These are phyloP conservation scores for Anolis sagrei DNA, from an alignment of 2,113 vertebrate species.

Conservation along the genomic window DNA sequence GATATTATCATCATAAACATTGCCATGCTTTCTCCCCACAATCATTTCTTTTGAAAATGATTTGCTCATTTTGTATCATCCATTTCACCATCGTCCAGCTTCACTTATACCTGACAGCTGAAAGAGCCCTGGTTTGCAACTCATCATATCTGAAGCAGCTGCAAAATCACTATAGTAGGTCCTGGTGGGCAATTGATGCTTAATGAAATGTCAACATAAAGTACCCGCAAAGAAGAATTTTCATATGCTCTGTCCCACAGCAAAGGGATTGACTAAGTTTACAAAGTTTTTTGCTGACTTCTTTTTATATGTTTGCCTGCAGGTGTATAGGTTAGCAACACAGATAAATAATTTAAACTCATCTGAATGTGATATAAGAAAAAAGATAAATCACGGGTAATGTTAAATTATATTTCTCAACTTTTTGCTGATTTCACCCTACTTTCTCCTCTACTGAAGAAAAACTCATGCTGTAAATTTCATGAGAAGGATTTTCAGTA, in stretches of 20 bases:
- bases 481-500: not conserved
- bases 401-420: conserved; percentile 61
- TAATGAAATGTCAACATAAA: not conserved
- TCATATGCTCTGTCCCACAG: not conserved
- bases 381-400: conserved; percentile 66
- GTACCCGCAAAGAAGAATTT: conserved; percentile 22
- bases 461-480: conserved; percentile 61
- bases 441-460: conserved; percentile 33
- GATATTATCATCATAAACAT: not conserved
- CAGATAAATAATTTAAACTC: conserved; percentile 54
- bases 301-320: not conserved
- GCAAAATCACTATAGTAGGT: conserved; percentile 23
- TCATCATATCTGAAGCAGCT: conserved; percentile 20
- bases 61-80: not conserved
- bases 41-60: conserved; percentile 10
- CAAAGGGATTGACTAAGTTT: accelerated
- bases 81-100: not conserved
- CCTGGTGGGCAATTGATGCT: conserved; percentile 7
- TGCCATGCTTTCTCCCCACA: not conserved
- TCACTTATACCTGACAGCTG: conserved; percentile 7
- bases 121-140: not conserved
- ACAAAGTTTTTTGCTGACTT: conserved; percentile 29
- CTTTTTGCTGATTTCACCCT: conserved; percentile 42
- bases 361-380: conserved; percentile 40
- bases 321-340: not conserved